Percentiles rank a stretch among this genome's conserved stretches.
Conservation (phyloP, 2,888 invertebrate genomes). For the Anoplius nigerrimus region DNA sequence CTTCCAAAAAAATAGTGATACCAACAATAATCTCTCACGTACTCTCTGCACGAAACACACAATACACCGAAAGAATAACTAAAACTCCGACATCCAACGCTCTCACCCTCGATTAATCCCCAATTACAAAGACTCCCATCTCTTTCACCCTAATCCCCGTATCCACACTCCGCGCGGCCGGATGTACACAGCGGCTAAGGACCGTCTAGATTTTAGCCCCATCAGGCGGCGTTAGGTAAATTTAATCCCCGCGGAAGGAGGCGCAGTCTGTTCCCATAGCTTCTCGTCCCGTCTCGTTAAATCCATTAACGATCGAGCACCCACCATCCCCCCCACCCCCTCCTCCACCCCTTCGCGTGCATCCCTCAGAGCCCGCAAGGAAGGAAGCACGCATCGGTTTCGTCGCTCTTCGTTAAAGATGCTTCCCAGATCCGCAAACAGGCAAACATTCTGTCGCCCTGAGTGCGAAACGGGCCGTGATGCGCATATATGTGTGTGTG, state of each 20-base stretch:
- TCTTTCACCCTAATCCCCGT: background rate
- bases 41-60: too few species aligned
- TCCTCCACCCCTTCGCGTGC: too few species aligned
- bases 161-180: background rate
- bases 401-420: conserved; percentile 5
- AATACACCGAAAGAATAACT: background rate
- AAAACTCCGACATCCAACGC: background rate
- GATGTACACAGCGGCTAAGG: too few species aligned
- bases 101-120: background rate
- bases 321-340: background rate
- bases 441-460: too few species aligned
- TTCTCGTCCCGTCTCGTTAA: conserved; percentile 4
- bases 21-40: too few species aligned
- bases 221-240: conserved; percentile 4
- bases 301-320: conserved; percentile 12
- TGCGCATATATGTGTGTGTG: too few species aligned
- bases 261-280: background rate
- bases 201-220: too few species aligned
- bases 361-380: background rate
- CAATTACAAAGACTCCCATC: background rate
- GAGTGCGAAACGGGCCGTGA: too few species aligned
- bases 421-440: background rate
- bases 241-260: conserved; percentile 4
- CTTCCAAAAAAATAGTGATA: too few species aligned
- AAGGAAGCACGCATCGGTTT: conserved; percentile 5